Percentiles rank a stretch among this genome's conserved stretches.
These are phyloP conservation scores for Epinephelus fuscoguttatus DNA, from an alignment of 2,113 vertebrate genomes.

Conservation along the genomic window DNA sequence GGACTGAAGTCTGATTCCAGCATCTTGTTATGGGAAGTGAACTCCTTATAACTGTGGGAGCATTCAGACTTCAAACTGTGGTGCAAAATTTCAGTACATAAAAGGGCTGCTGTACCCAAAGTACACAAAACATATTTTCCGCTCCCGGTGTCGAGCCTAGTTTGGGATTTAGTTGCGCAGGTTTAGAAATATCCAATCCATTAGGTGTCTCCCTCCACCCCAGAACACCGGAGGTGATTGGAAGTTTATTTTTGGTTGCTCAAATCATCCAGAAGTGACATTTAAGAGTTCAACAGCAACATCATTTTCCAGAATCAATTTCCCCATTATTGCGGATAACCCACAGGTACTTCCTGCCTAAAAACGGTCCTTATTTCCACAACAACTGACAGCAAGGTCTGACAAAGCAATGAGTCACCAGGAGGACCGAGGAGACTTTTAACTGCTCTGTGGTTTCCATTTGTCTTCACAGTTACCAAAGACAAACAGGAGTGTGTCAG, in stretches of 20 bases:
- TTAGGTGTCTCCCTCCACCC: not conserved
- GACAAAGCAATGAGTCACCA: conserved; percentile 2
- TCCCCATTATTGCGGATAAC: not conserved
- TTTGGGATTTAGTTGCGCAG: not conserved
- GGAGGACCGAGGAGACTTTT: conserved; percentile 3
- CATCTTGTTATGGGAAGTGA: not conserved
- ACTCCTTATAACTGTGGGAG: not conserved
- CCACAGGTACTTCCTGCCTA: not conserved
- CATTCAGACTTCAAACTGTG: conserved; percentile 6
- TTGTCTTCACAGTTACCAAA: not conserved
- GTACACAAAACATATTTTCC: not conserved
- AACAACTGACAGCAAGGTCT: not conserved
- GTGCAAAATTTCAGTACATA: not conserved
- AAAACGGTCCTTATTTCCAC: not conserved
- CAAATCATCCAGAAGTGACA: conserved; percentile 19
- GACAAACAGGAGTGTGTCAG: not conserved
- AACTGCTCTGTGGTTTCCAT: not conserved
- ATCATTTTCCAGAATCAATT: conserved; percentile 7
- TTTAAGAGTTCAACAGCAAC: conserved; percentile 5
- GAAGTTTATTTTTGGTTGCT: not conserved
- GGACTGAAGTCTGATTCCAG: conserved; percentile 8
- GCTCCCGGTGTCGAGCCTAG: not conserved
- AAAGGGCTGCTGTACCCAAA: not conserved
- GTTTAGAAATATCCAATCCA: not conserved
- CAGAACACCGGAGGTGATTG: not conserved